Evolutionary conservation across 2,888 invertebrate genomes (phyloP).

Genomic region (Limnephilus auricula): DNA sequence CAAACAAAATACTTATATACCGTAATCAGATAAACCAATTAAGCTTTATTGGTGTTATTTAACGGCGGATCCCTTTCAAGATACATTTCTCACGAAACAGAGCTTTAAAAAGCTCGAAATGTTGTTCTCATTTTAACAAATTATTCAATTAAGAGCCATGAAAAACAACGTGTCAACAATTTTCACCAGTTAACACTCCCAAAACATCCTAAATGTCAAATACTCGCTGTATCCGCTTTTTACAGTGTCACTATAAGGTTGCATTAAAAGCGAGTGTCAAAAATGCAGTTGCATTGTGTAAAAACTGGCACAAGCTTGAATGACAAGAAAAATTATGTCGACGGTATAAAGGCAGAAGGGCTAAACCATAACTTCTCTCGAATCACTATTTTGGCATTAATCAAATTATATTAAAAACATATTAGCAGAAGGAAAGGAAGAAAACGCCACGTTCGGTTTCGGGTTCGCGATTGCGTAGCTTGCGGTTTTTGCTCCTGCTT

Average conservation of each 20-base stretch:
- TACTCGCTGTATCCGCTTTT: conserved; percentile 14
- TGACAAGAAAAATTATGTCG: neutral
- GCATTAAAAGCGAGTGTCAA: conserved; percentile 34
- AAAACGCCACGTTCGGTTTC: too few relatives aligned
- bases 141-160: conserved; percentile 40
- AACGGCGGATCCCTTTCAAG: neutral
- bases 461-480: too few relatives aligned
- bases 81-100: conserved; percentile 16
- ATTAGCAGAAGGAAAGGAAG: neutral
- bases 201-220: conserved; percentile 28
- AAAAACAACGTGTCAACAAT: conserved; percentile 4
- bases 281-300: conserved; percentile 27
- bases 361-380: neutral
- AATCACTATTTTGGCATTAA: neutral
- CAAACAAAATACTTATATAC: neutral
- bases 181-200: conserved; percentile 26
- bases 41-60: conserved; percentile 17
- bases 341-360: neutral
- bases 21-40: conserved; percentile 27
- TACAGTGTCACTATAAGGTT: neutral
- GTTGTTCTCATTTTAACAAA: conserved; percentile 15
- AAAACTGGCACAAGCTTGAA: neutral
- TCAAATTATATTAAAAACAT: neutral
- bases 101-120: conserved; percentile 3
- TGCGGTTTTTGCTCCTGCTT: too few relatives aligned